Evolutionary conservation across 2,888 invertebrate species (phyloP).

Genomic region (Tetramorium bicarinatum): DNA sequence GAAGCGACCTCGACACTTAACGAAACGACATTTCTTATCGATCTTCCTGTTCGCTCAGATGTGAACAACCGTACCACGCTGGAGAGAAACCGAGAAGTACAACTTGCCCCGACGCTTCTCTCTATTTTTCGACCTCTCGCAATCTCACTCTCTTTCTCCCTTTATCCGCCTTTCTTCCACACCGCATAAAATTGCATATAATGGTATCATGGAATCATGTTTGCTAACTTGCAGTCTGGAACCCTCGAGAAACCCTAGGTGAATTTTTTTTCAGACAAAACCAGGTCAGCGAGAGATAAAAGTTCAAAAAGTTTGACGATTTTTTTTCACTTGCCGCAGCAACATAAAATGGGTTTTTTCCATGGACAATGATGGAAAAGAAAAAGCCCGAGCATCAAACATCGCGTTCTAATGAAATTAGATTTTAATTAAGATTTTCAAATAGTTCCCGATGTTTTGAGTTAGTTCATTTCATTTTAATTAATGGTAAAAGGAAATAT

Average conservation of each 20-base stretch:
- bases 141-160: not conserved
- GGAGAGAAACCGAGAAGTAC: slow-evolving; percentile 22
- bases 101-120: not conserved
- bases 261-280: slow-evolving; percentile 28
- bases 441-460: not conserved
- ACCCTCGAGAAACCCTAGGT: slow-evolving; percentile 14
- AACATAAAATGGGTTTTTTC: slow-evolving; percentile 32
- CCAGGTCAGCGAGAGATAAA: slow-evolving; percentile 42
- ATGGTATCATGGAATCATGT: slow-evolving; percentile 33
- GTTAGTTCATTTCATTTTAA: not conserved
- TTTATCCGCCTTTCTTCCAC: not conserved
- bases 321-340: slow-evolving; percentile 22
- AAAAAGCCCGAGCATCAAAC: not conserved
- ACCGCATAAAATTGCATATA: slow-evolving; percentile 24
- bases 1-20: slow-evolving; percentile 58
- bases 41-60: slow-evolving; percentile 47
- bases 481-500: not conserved
- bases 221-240: slow-evolving; percentile 25
- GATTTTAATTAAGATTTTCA: slow-evolving; percentile 63
- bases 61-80: slow-evolving; percentile 9
- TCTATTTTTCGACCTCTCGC: slow-evolving; percentile 14
- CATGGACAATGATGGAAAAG: not conserved
- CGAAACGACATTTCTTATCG: slow-evolving; percentile 55
- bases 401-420: slow-evolving; percentile 68
- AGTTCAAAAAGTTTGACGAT: slow-evolving; percentile 39